Evolutionary conservation across 2,113 vertebrate species (phyloP).

Genomic region (Sander lucioperca): DNA sequence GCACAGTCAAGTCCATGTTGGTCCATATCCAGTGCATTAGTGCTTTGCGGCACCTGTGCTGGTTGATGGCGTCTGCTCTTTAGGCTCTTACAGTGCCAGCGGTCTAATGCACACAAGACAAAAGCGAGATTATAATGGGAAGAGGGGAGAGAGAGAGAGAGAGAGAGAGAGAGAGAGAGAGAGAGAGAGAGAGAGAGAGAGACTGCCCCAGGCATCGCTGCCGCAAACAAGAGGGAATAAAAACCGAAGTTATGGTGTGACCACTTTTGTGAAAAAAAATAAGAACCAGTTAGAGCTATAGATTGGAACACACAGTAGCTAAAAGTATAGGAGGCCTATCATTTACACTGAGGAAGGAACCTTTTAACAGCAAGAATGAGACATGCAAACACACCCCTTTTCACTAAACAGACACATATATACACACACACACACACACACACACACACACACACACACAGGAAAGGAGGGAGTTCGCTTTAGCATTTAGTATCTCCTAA

Average conservation of each 20-base stretch:
- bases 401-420: neutral
- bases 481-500: slow-evolving; percentile 39
- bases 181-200: slow-evolving; percentile 12
- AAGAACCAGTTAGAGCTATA: slow-evolving; percentile 29
- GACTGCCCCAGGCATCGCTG: slow-evolving; percentile 23
- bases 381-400: slow-evolving; percentile 32
- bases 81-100: slow-evolving; percentile 14
- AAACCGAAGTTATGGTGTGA: slow-evolving; percentile 27
- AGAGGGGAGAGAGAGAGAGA: neutral
- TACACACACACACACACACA: too few species aligned
- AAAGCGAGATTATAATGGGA: slow-evolving; percentile 52
- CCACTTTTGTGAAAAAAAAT: slow-evolving; percentile 43
- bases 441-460: slow-evolving; percentile 1
- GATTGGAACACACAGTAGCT: slow-evolving; percentile 30
- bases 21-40: slow-evolving; percentile 50
- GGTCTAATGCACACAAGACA: slow-evolving; percentile 61
- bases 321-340: slow-evolving; percentile 51
- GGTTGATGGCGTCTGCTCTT: slow-evolving; percentile 19
- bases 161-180: slow-evolving; percentile 8
- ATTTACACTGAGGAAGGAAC: slow-evolving; percentile 56
- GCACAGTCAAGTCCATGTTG: neutral
- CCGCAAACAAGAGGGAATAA: slow-evolving; percentile 33
- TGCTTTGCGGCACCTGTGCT: slow-evolving; percentile 35
- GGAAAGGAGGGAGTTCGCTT: slow-evolving; percentile 32
- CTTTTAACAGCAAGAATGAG: slow-evolving; percentile 58